Conservation (phyloP, 2,888 invertebrate species). For the Lasioglossum marginatum region DNA sequence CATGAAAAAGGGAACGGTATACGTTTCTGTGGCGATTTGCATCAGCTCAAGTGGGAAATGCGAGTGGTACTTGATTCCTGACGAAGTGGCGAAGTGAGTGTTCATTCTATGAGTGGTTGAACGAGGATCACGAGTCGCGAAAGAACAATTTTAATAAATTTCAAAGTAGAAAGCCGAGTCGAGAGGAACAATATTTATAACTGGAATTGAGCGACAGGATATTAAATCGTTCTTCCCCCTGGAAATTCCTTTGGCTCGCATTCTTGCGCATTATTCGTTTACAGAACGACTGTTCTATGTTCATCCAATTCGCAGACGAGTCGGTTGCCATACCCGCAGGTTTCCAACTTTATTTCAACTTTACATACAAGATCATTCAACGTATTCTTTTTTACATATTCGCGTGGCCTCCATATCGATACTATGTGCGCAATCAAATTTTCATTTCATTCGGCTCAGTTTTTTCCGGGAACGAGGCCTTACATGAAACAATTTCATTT, state of each 20-base stretch:
- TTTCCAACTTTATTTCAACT: background rate
- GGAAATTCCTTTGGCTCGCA: background rate
- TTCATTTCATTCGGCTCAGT: background rate
- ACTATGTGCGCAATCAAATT: background rate
- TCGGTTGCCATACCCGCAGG: background rate
- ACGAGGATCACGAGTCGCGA: background rate
- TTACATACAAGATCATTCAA: background rate
- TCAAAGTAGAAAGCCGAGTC: background rate
- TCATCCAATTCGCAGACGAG: background rate
- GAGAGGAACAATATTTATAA: slow-evolving; percentile 20
- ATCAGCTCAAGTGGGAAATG: background rate
- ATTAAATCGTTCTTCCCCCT: slow-evolving; percentile 16
- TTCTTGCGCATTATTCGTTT: background rate
- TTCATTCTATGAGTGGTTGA: background rate
- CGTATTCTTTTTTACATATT: background rate
- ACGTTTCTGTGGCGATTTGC: slow-evolving; percentile 11
- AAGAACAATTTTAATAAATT: slow-evolving; percentile 18
- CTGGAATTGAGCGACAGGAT: background rate
- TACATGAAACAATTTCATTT: background rate
- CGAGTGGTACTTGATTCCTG: background rate
- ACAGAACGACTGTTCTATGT: background rate
- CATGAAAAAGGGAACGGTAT: background rate
- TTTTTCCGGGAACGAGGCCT: background rate
- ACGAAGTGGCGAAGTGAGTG: background rate
- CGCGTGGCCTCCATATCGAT: background rate